Evolutionary conservation across 92 coral and sea anemone species (phyloP).

Genomic region (Bergia puertoricense): DNA sequence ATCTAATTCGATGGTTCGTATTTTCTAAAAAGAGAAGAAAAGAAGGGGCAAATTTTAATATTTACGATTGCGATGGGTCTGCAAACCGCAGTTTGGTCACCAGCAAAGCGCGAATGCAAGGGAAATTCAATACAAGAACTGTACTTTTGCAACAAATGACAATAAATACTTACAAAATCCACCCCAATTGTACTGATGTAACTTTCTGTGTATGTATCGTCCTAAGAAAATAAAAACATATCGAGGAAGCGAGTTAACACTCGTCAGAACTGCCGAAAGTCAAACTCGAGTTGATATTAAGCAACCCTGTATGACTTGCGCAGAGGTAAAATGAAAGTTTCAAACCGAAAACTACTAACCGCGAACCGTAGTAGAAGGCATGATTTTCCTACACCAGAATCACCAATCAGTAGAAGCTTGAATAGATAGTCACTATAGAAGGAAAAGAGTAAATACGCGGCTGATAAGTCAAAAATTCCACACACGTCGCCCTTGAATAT

Average conservation of each 20-base stretch:
- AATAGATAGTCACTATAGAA: slow-evolving; percentile 94
- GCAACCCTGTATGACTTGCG: slow-evolving; percentile 49
- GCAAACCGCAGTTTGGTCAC: neutral
- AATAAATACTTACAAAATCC: slow-evolving; percentile 89
- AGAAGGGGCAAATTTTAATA: neutral
- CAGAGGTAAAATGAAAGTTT: slow-evolving; percentile 54
- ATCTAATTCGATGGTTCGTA: slow-evolving; percentile 99
- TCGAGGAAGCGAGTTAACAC: slow-evolving; percentile 41
- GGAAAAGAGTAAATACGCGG: slow-evolving; percentile 61
- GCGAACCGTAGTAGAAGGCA: slow-evolving; percentile 99
- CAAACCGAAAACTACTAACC: slow-evolving; percentile 78
- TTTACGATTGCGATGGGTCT: neutral
- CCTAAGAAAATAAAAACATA: slow-evolving; percentile 60
- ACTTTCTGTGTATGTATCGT: slow-evolving; percentile 98
- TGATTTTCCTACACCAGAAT: slow-evolving; percentile 99
- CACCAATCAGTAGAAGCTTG: slow-evolving; percentile 98
- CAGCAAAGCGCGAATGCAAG: slow-evolving; percentile 14
- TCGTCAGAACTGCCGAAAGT: slow-evolving; percentile 46
- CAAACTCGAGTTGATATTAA: slow-evolving; percentile 26
- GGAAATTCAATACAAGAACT: slow-evolving; percentile 31
- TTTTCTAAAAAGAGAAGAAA: slow-evolving; percentile 73
- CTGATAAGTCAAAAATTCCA: slow-evolving; percentile 63
- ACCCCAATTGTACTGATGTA: slow-evolving; percentile 99
- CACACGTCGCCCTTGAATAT: slow-evolving; percentile 71
- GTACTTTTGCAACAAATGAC: slow-evolving; percentile 1